Base-by-base conservation (phyloP, 1,140 invertebrate genomes). In the Drosophila yakuba region DNA sequence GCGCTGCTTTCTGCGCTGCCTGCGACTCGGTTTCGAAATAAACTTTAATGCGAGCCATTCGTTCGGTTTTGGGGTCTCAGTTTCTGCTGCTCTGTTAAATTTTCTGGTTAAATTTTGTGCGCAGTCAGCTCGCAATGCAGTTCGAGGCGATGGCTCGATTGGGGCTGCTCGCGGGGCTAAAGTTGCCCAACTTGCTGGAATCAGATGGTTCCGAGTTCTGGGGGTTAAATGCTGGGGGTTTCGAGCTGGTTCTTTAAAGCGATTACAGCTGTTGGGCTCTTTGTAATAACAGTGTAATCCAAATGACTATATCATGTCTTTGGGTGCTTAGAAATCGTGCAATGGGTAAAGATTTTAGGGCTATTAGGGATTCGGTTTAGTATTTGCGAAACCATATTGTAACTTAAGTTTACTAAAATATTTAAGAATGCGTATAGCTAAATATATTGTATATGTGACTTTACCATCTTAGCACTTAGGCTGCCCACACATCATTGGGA, bases 61-160 rank as follows among this genome's bases (percentile, higher is more conserved):
- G 75, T 83, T 86, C 59, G 71, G 59, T 79, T 83, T 60, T 66
- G 59, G 69, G 78, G 66, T 73, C 80, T 82, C 82, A 63, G 81
- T 85, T 85, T 85, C 82, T 86, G 84, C 74, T 88, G 79, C 83
- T 86, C 83, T 86, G 83, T 88, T 86, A 86, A 86, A 88, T 86
- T 78, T 74, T 88, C 63, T 68, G 64, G 63, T 62, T 68, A 82
- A 83, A 82, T 82, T 75, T 75, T 66, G 66, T 86, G 82, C 82
- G 82, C 82, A 82, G 78, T 78, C 83, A 86, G 83, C 84, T 86
- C 74, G 61, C 69, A 56, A 43, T 68, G 61, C 41, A 78, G 50
- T 66, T 79, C 68, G 59, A 75, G 60, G 36, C 58, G 51, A 38
- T 35, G 35, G 41, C 50, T 66, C 60, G 45, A 38, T 56, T 47